phyloP scores from a whole-genome alignment of 2,888 invertebrate species.

The Volucella inflata region DNA sequence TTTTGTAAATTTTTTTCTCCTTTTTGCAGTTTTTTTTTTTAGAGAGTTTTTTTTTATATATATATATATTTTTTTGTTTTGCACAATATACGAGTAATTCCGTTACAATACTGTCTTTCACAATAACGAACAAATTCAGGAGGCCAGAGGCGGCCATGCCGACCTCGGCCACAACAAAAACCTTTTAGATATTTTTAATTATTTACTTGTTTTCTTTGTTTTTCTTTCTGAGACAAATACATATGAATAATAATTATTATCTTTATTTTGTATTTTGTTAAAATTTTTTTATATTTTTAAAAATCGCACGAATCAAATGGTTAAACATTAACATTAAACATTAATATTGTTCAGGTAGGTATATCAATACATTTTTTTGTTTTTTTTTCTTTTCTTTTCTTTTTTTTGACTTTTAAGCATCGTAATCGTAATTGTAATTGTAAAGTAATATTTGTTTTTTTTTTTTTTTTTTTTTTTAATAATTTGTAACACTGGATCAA shows the following conservation, averaged over 20 bases:
- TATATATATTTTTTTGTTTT: slow-evolving; percentile 50
- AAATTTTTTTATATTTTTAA: slow-evolving; percentile 23
- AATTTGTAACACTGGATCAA: slow-evolving; percentile 75
- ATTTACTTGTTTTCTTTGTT: slow-evolving; percentile 23
- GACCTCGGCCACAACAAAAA: slow-evolving; percentile 68
- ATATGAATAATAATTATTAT: slow-evolving; percentile 56
- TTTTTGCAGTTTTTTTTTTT: slow-evolving; percentile 33
- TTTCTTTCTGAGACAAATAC: slow-evolving; percentile 69
- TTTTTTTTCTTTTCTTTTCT: slow-evolving; percentile 2
- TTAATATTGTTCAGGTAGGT: slow-evolving; percentile 75
- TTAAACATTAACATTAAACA: slow-evolving; percentile 75
- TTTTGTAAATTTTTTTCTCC: slow-evolving; percentile 59
- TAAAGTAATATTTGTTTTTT: too few relatives aligned
- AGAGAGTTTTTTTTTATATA: slow-evolving; percentile 32
- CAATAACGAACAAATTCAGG: slow-evolving; percentile 71
- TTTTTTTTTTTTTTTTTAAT: slow-evolving; percentile 3
- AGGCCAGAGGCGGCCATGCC: slow-evolving; percentile 69
- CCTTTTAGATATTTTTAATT: slow-evolving; percentile 32
- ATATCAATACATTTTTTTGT: slow-evolving; percentile 68
- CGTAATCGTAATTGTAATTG: slow-evolving; percentile 72
- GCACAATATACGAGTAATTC: slow-evolving; percentile 64
- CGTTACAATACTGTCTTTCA: slow-evolving; percentile 74
- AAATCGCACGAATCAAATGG: slow-evolving; percentile 75
- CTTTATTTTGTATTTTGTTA: too few relatives aligned
- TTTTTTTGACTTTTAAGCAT: slow-evolving; percentile 52